Evolutionary conservation across 2,797 vertebrate species (phyloP).

Genomic region (Rhincodon typus): DNA sequence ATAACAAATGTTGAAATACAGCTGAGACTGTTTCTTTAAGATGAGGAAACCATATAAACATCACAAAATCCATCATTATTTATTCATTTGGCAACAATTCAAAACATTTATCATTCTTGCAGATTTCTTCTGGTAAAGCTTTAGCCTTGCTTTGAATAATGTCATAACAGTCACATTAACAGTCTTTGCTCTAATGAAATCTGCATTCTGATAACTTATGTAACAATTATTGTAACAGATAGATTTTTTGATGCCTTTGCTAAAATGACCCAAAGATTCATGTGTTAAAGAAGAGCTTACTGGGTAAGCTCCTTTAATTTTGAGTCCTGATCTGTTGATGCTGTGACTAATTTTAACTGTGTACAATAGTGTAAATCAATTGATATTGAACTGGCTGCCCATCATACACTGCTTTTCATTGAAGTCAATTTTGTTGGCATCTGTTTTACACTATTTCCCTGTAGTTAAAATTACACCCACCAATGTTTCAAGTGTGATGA

Average conservation of each 20-base stretch:
- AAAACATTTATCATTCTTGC: neutral
- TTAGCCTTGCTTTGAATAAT: neutral
- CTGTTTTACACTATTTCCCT: neutral
- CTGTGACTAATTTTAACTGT: neutral
- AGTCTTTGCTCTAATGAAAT: neutral
- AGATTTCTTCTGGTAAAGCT: neutral
- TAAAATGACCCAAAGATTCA: neutral
- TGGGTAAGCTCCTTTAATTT: neutral
- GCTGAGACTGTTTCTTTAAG: neutral
- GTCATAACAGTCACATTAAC: neutral
- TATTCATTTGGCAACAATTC: neutral
- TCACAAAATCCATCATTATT: neutral
- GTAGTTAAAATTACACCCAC: neutral
- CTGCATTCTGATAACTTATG: neutral
- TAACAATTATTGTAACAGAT: neutral
- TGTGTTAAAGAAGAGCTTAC: neutral
- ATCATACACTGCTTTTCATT: neutral
- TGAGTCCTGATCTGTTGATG: too few relatives aligned
- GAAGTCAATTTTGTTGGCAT: neutral
- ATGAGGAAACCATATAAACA: neutral
- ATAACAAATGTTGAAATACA: neutral
- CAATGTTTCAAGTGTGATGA: neutral
- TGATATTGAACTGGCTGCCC: neutral
- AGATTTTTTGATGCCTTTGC: neutral
- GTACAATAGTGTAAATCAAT: neutral